These are phyloP conservation scores for Neodiprion fabricii DNA, from an alignment of 1,140 invertebrate species.

Conservation along the genomic window DNA sequence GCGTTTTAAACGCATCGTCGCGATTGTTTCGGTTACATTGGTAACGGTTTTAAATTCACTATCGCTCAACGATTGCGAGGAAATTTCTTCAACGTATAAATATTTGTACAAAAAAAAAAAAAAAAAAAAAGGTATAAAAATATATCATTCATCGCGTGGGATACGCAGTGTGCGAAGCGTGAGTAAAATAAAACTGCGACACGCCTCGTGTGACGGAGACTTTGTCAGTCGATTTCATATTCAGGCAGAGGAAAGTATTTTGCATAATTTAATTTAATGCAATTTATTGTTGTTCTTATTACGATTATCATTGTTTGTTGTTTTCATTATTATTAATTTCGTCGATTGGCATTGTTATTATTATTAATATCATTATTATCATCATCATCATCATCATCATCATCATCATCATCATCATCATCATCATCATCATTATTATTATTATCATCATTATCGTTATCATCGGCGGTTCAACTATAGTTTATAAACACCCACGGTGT, in stretches of 20 bases:
- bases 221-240: conserved; percentile 47
- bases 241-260: conserved; percentile 53
- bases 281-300: conserved; percentile 39
- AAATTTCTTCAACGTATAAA: background rate
- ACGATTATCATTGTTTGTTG: background rate
- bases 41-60: no score
- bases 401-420: no score
- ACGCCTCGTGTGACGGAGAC: conserved; percentile 44
- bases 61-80: no score
- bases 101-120: background rate
- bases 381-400: background rate
- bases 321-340: background rate
- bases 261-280: conserved; percentile 56
- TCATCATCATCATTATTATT: background rate
- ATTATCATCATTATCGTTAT: no score
- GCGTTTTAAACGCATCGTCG: no score
- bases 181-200: no score
- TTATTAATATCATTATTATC: background rate
- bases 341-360: background rate
- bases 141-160: no score
- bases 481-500: no score
- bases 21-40: no score
- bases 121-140: background rate
- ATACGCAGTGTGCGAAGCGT: no score
- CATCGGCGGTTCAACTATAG: no score